Base-by-base conservation (phyloP, 1,140 invertebrate species). In the Amphibalanus amphitrite region DNA sequence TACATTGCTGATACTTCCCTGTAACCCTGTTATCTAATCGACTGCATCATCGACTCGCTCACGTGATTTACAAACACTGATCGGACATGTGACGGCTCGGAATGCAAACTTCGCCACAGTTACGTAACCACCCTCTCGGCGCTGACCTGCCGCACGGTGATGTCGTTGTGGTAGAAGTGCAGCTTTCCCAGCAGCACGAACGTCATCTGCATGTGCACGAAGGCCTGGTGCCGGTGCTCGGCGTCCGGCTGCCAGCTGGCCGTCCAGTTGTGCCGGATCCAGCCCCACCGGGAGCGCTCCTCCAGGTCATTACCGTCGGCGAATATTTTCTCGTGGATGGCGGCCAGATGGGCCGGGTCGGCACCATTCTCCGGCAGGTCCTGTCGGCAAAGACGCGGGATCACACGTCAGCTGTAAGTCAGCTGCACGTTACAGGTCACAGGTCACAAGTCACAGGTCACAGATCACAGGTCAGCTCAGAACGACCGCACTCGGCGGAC, bases 291-390 rank as follows among this genome's bases (percentile, higher is more conserved):
- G 68, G 72, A 28, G 64, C 70, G 10, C 47, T 73, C 67, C n/a
- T 77, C 77, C 30, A 84, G 78, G 70, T 83, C 80, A 0, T 83
- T 78, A 33, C 86, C 84, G 29, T 83, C 75, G 59, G 90, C 75
- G 75, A 89, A 78, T 40, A 83, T 77, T 28, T 85, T 80, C 29
- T 84, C 84, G 75, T 95, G 92, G 0, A 95, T 83, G 0, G 87
- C 84, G 70, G 84, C 84, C 20, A 96, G 81, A 78, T 95, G 93
- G 0, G 88, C 87, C 0, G 89, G 81, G 78, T 96, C 93, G 0
- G 91, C 90, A 0, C 91, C 93, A 76, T 96, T 96, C 80, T 95
- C 92, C 0, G 92, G 91, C 67, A 95, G 90, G 77, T 95, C 93
- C 89, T 95, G 78, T 17, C 76, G 72, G 30, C 28, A 59, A n/a